Evolutionary conservation across 2,113 vertebrate species (phyloP).

Genomic region (Stegastes partitus): DNA sequence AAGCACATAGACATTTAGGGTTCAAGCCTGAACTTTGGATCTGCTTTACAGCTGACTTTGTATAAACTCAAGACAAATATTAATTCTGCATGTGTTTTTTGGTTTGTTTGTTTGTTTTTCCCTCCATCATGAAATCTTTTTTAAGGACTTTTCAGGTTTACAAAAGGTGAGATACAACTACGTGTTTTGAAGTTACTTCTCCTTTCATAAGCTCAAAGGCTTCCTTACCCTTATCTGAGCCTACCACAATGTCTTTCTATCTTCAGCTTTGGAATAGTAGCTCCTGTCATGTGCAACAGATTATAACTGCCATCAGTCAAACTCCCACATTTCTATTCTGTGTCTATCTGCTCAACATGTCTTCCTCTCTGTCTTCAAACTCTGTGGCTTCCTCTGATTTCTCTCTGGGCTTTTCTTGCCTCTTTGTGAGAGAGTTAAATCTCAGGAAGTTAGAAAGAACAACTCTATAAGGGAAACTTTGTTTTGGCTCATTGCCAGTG

Average conservation of each 20-base stretch:
- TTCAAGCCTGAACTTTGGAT: too few species aligned
- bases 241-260: conserved; percentile 1
- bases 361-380: conserved; percentile 35
- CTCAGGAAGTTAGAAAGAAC: conserved; percentile 56
- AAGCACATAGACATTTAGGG: too few species aligned
- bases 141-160: background rate
- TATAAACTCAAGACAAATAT: too few species aligned
- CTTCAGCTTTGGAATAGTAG: background rate
- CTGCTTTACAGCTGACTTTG: too few species aligned
- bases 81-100: too few species aligned
- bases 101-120: too few species aligned
- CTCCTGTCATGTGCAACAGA: conserved; percentile 12
- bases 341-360: background rate
- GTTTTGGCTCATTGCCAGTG: conserved; percentile 59
- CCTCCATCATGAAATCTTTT: background rate
- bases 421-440: conserved; percentile 37
- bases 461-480: conserved; percentile 52
- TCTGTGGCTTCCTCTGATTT: conserved; percentile 25
- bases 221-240: background rate
- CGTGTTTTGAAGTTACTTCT: too few species aligned
- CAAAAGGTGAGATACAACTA: background rate
- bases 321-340: conserved; percentile 5
- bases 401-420: conserved; percentile 21
- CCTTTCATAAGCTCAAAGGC: background rate
- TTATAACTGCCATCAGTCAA: conserved; percentile 23